Evolutionary conservation across 2,113 vertebrate species (phyloP).

Genomic region (Tretioscincus oriximinensis): DNA sequence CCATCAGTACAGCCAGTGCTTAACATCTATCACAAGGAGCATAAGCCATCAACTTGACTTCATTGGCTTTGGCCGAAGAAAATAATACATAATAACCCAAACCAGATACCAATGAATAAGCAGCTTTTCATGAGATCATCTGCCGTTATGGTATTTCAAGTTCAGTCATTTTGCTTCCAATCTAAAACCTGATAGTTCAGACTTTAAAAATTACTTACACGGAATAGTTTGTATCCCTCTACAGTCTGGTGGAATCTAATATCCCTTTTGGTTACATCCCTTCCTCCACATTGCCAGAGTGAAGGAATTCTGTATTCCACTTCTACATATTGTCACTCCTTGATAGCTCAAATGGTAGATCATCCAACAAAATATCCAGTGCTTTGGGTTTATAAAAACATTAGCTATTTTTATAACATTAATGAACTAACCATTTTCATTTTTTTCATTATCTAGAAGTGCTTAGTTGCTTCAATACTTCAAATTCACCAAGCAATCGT

Average conservation of each 20-base stretch:
- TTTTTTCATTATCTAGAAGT: conserved; percentile 36
- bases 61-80: conserved; percentile 10
- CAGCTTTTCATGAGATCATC: conserved; percentile 29
- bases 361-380: conserved; percentile 55
- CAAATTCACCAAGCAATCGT: conserved; percentile 47
- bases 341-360: conserved; percentile 30
- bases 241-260: conserved; percentile 31
- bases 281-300: conserved; percentile 28
- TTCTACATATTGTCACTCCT: conserved; percentile 24
- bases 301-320: conserved; percentile 31
- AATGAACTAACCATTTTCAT: conserved; percentile 48
- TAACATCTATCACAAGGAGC: conserved; percentile 26
- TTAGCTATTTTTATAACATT: conserved; percentile 43
- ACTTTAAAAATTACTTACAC: conserved; percentile 33
- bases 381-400: conserved; percentile 34
- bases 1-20: conserved; percentile 39
- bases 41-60: conserved; percentile 35
- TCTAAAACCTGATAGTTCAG: conserved; percentile 33
- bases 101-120: conserved; percentile 13
- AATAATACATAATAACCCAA: conserved; percentile 33
- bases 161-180: conserved; percentile 30
- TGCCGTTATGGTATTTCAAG: conserved; percentile 44
- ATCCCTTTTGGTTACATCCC: conserved; percentile 10
- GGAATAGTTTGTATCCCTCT: conserved; percentile 23
- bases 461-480: conserved; percentile 46